Conservation (phyloP, 2,888 invertebrate species). For the Didymodactylos carnosus region DNA sequence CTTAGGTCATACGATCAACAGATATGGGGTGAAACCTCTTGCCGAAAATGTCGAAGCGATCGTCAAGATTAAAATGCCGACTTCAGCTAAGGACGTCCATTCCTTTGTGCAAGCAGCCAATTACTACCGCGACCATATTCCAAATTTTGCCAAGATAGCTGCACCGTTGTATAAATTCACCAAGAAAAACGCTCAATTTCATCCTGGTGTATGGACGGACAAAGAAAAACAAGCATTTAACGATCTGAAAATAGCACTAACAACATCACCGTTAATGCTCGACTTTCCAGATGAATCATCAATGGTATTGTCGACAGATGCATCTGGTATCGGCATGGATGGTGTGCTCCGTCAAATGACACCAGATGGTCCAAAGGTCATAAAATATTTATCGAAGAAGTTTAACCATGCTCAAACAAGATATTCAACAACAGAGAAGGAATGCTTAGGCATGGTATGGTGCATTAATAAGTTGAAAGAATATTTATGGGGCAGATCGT, state of each 20-base stretch:
- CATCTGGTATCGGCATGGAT: not conserved
- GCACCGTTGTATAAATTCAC: not conserved
- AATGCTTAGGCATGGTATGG: not conserved
- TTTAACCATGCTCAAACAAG: not conserved
- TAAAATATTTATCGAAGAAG: not conserved
- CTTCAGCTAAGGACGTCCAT: not conserved
- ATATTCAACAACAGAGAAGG: slow-evolving; percentile 3
- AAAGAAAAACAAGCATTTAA: not conserved
- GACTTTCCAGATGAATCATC: not conserved
- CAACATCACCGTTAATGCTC: not conserved
- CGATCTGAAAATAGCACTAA: not conserved
- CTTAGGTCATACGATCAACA: not conserved
- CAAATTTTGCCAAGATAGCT: not conserved
- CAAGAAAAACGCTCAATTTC: not conserved
- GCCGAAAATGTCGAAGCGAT: not conserved
- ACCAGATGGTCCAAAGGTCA: not conserved
- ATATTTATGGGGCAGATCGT: not conserved
- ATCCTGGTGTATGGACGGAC: not conserved
- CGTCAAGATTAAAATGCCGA: not conserved
- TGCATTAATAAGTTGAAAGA: not conserved
- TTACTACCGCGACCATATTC: not conserved
- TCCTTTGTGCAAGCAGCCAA: not conserved
- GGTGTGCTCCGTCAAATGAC: not conserved
- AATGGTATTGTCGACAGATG: not conserved
- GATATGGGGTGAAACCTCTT: not conserved